phyloP scores from a whole-genome alignment of 2,888 invertebrate species.

The Eugnorisma glareosa region DNA sequence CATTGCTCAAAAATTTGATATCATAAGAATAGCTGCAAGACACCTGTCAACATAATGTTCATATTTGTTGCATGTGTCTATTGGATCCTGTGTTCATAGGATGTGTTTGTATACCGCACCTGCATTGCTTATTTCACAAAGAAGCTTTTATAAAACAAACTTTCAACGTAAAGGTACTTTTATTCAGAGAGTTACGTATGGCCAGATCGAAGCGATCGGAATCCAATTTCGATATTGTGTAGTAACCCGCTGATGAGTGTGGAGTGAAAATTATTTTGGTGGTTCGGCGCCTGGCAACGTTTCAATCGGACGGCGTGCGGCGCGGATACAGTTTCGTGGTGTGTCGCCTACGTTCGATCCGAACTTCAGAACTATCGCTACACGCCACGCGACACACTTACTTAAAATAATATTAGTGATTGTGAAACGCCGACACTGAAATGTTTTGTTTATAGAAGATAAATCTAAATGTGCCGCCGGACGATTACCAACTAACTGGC shows the following conservation, averaged over 20 bases:
- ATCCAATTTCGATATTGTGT: constrained; percentile 74
- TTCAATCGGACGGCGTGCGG: constrained; percentile 78
- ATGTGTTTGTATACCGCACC: background rate
- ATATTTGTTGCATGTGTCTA: background rate
- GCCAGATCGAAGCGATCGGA: constrained; percentile 59
- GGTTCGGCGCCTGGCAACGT: constrained; percentile 84
- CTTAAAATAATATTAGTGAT: constrained; percentile 77
- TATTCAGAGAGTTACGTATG: constrained; percentile 21
- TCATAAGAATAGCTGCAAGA: constrained; percentile 7
- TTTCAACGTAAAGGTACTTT: background rate
- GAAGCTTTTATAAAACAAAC: constrained; percentile 6
- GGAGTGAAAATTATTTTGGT: constrained; percentile 87
- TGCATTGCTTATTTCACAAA: background rate
- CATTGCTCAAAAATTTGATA: constrained; percentile 22
- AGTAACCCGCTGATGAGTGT: constrained; percentile 76
- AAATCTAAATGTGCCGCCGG: constrained; percentile 57
- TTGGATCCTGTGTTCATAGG: background rate
- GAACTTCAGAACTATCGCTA: constrained; percentile 66
- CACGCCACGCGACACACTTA: constrained; percentile 77
- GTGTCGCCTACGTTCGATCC: constrained; percentile 79
- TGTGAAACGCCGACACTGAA: constrained; percentile 74
- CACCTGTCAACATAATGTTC: background rate
- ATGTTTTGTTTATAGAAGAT: constrained; percentile 64
- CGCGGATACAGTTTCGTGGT: constrained; percentile 73
- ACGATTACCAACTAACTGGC: constrained; percentile 55